Base-by-base conservation (phyloP, 1,140 invertebrate species). In the Drosophila chauvacae region DNA sequence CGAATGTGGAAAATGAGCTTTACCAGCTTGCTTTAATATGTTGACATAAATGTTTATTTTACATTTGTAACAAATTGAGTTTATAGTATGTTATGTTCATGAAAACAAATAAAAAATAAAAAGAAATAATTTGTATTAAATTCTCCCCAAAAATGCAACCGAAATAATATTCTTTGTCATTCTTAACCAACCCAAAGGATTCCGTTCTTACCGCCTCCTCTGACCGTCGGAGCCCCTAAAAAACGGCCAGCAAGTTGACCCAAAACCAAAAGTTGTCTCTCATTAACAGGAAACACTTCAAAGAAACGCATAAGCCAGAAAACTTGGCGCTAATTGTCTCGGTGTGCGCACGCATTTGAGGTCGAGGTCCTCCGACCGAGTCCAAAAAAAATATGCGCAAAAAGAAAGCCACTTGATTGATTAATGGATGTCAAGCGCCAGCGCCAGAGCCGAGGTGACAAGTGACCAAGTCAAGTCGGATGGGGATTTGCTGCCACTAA, bases 341-440 rank as follows among this genome's bases (percentile, higher is more conserved):
- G 53, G 57, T 55, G 47, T 51, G 56, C 42, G 61, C 45, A 44
- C 41, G 73, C 37, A 39, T 45, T 56, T n/a, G 50, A 6, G 66
- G 35, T 33, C 28, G 28, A 23, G 41, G 55, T 59, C 73, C 41
- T 44, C 7, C 51, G 42, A 26, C 18, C 41, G 18, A 50, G 70
- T 56, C 64, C 50, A 33, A 44, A 64, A 64, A 81, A 64, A 81
- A 71, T 68, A 68, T 74, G 69, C 48, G 28, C 44, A 33, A 20
- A 69, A 60, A 60, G 41, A 47, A 50, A 55, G 28, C n/a, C 62
- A 87, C 51, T 74, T 88, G 84, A 87, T 87, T 87, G 83, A 87
- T 87, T 87, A 87, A 87, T 87, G 80, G 77, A 69, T 74, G 83
- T 83, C 80, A 88, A 72, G 73, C 70, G 80, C 64, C 80, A 70